Base-by-base conservation (phyloP, 2,797 vertebrate genomes). In the Leucoraja ocellata region DNA sequence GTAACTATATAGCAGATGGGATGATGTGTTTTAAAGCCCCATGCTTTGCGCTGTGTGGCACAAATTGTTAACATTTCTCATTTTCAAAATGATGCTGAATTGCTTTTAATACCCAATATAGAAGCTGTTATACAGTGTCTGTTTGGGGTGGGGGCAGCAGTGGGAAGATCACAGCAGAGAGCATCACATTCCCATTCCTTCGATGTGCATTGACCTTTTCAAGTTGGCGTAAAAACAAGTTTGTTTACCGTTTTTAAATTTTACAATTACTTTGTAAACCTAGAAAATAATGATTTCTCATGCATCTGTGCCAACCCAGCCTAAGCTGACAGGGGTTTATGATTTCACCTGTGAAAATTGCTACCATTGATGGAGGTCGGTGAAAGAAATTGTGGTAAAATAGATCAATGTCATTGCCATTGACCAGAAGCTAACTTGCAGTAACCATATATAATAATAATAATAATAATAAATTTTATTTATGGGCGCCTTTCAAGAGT, bases 1-100 rank as follows among this genome's bases (percentile, higher is more conserved):
- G 96, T 96, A 95, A 96, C 95, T 94, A 93, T 95, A 92, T 93
- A 95, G 94, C 90, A 95, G 96, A 96, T 96, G 95, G 95, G 95
- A 96, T 96, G 96, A 96, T 95, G 93, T 94, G 95, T 96, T 96
- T 94, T 94, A 94, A 95, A 94, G 94, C 94, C 94, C 93, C 73
- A 88, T 94, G 94, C 93, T 92, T 95, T 94, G 95, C 94, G 94
- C 36, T 46, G 39, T 74, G 68, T 46, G 39, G 36, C 90, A 91
- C 90, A 91, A 91, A 91, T 91, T 91, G 88, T 91, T 91, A 91
- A 91, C 90, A 91, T 91, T 91, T 74, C 90, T 91, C 90, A 91
- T 91, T 91, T 91, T 91, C 90, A 91, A 54, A 91, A 91, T 91
- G 68, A 91, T 91, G 90, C 90, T 91, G 90, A 91, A 91, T 91